Evolutionary conservation across 2,797 vertebrate genomes (phyloP).

Genomic region (Intellagama lesueurii): DNA sequence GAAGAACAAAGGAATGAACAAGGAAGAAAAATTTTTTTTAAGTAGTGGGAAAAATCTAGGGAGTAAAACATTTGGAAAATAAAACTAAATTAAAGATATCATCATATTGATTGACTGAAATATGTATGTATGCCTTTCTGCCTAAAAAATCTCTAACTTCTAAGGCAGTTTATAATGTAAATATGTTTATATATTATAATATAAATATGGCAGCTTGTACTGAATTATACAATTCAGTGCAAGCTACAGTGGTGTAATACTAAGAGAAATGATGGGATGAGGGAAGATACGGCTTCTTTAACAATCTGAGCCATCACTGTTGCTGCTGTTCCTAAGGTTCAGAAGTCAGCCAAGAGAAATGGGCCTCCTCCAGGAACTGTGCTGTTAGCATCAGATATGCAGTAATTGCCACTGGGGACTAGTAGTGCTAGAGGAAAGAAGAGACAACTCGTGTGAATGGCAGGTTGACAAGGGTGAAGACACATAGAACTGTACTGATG

Average conservation of each 20-base stretch:
- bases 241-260: not conserved
- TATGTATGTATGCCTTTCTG: not conserved
- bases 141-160: not conserved
- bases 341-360: not conserved
- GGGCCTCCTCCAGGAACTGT: not conserved
- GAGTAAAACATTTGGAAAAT: conserved; percentile 47
- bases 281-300: not conserved
- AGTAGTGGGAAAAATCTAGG: conserved; percentile 41
- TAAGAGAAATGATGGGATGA: not conserved
- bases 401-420: no score
- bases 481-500: not conserved
- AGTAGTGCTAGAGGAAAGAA: no score
- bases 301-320: not conserved
- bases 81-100: conserved; percentile 45
- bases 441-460: no score
- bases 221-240: not conserved
- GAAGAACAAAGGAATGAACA: conserved; percentile 8
- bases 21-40: conserved; percentile 36
- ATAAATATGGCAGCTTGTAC: not conserved
- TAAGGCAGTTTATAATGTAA: not conserved
- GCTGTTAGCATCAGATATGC: no score
- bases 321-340: not conserved
- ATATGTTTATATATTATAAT: no score
- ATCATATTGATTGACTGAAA: not conserved
- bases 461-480: no score